These are phyloP conservation scores for Pogonomyrmex californicus DNA, from an alignment of 1,140 invertebrate genomes.

Conservation along the genomic window DNA sequence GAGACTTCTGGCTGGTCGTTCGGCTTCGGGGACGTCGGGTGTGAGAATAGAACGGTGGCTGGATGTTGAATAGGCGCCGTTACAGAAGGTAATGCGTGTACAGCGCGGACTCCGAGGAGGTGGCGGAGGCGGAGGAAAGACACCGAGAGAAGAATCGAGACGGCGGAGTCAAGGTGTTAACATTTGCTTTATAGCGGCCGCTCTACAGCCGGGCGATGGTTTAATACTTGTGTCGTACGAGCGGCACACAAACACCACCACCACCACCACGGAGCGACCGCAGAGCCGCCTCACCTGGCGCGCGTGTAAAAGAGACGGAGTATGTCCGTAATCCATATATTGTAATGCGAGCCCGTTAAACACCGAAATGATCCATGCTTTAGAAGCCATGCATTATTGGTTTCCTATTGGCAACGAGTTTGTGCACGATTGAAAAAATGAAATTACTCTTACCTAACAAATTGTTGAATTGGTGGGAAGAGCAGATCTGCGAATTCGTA, in stretches of 20 bases:
- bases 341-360: conserved; percentile 47
- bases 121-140: conserved; percentile 49
- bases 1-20: conserved; percentile 63
- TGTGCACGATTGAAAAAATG: neutral
- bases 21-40: conserved; percentile 44
- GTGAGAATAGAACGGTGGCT: conserved; percentile 64
- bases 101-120: conserved; percentile 29
- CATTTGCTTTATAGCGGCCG: conserved; percentile 81
- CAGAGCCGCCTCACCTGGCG: conserved; percentile 45
- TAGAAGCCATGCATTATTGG: neutral
- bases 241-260: conserved; percentile 56
- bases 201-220: conserved; percentile 72
- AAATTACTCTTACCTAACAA: neutral
- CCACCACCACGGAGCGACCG: neutral
- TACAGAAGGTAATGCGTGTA: conserved; percentile 67
- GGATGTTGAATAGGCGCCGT: conserved; percentile 70
- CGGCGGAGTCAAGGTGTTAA: conserved; percentile 79
- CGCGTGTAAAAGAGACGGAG: conserved; percentile 45
- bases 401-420: neutral
- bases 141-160: conserved; percentile 29
- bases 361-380: conserved; percentile 38
- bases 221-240: conserved; percentile 77
- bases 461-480: neutral
- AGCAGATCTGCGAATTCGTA: neutral
- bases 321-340: neutral